A percentile compares a stretch with the other conserved stretches of the same genome.
Conservation (phyloP, 1,140 invertebrate genomes). For the Lethocerus indicus region DNA sequence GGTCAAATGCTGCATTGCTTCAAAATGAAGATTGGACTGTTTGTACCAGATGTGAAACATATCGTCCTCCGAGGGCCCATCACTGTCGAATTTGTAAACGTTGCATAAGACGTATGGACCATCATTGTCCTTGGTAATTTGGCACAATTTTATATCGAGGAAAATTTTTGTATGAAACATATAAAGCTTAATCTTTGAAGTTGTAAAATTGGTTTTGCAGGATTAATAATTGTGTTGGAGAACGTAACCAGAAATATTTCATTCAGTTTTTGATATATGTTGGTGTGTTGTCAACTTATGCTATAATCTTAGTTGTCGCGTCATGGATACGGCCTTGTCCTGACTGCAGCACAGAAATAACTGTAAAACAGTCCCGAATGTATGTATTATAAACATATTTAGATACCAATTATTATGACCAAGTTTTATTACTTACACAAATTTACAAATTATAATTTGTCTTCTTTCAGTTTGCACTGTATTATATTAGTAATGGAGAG, state of each 20-base stretch:
- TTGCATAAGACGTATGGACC: conserved; percentile 78
- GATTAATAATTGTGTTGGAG: conserved; percentile 90
- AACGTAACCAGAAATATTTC: conserved; percentile 88
- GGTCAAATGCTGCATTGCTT: conserved; percentile 14
- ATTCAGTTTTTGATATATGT: conserved; percentile 80
- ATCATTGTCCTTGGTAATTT: conserved; percentile 45
- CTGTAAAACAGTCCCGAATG: conserved; percentile 57
- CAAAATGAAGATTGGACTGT: conserved; percentile 66
- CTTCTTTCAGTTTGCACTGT: conserved; percentile 56
- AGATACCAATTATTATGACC: not conserved
- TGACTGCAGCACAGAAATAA: conserved; percentile 44
- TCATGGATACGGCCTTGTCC: conserved; percentile 61
- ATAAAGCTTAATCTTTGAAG: too few species aligned
- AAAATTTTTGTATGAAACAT: not conserved
- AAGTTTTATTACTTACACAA: too few species aligned
- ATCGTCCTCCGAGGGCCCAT: conserved; percentile 68
- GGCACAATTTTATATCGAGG: not conserved
- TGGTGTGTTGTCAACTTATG: conserved; percentile 45
- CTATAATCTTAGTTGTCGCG: conserved; percentile 47
- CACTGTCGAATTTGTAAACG: conserved; percentile 79
- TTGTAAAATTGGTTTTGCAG: conserved; percentile 28
- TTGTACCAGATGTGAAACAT: conserved; percentile 69
- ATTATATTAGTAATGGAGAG: conserved; percentile 71
- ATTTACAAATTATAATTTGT: conserved; percentile 7
- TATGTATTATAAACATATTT: conserved; percentile 31